Evolutionary conservation across 2,888 invertebrate species (phyloP), one percentile per base, ranked within the genome.

Genomic region (Hydriomena furcata): DNA sequence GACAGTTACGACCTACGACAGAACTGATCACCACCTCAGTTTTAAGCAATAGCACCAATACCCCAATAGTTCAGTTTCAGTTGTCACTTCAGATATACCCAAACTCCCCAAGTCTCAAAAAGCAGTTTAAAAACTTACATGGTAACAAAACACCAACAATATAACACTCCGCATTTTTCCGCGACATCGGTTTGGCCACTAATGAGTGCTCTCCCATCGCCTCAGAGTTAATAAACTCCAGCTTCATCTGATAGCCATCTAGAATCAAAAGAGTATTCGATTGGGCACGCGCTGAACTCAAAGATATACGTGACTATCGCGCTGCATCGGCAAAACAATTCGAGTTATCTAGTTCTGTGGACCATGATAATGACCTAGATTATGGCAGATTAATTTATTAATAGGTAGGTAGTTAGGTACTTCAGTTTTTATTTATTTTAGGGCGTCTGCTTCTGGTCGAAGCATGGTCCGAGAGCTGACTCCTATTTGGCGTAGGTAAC

Each of bases 91-190:
- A n/a, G n/a, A n/a, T 17, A 17, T 17, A 3, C 17, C 2, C 2
- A 17, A 17, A 17, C 2, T 17, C 17, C 4, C 7, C 2, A 10
- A 27, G 5, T 10, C 2, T 10, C 1, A 10, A 27, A 27, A 27
- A 27, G 8, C 3, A 10, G 27, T 10, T 27, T 10, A n/a, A 28
- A 37, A 23, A 55, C 54, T 52, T 55, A 69, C 72, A 50, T 63
- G 46, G 37, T 40, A 51, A 32, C 51, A 52, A 41, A 58, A 49
- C 48, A 55, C 52, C 36, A 71, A 43, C 27, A 66, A 41, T 25
- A 65, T 36, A 21, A 66, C 49, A 58, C 44, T 49, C 61, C 66
- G 62, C 73, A 74, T 74, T 45, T 61, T 69, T 7, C 40, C 40
- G 49, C 58, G 61, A 68, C 73, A 73, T 70, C 45, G 51, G 60